Evolutionary conservation across 2,113 vertebrate species (phyloP).

Genomic region (Excalfactoria chinensis): DNA sequence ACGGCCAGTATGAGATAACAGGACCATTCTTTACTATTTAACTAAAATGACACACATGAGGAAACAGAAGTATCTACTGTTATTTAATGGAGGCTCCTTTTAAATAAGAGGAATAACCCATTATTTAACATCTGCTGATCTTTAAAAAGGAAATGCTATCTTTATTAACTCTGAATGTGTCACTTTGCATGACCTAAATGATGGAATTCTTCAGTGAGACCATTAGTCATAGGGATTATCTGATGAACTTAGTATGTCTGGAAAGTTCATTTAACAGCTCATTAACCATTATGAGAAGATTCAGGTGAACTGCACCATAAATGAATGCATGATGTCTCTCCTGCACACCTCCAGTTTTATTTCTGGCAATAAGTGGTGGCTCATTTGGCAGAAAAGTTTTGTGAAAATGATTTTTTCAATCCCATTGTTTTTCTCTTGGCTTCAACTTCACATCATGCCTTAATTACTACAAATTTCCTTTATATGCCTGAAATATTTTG

Average conservation of each 20-base stretch:
- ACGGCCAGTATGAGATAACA: not conserved
- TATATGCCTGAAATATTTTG: not conserved
- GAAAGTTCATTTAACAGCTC: slow-evolving; percentile 51
- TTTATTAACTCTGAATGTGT: slow-evolving; percentile 20
- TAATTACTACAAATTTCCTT: not conserved
- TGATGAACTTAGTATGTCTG: slow-evolving; percentile 8
- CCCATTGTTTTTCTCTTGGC: not conserved
- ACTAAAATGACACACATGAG: slow-evolving; percentile 18
- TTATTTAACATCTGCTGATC: slow-evolving; percentile 47
- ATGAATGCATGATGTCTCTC: not conserved
- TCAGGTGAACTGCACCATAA: slow-evolving; percentile 21
- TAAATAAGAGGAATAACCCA: not conserved
- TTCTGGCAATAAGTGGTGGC: not conserved
- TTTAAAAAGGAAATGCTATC: slow-evolving; percentile 41
- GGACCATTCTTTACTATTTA: slow-evolving; percentile 7
- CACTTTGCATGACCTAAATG: not conserved
- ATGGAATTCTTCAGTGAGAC: slow-evolving; percentile 32
- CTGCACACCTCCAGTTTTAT: slow-evolving; percentile 1
- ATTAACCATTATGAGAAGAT: slow-evolving; percentile 49
- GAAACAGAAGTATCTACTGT: slow-evolving; percentile 24
- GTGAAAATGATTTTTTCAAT: not conserved
- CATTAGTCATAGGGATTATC: slow-evolving; percentile 38
- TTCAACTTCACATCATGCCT: not conserved
- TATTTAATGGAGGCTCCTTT: not conserved
- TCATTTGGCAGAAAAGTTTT: not conserved